phyloP scores from a whole-genome alignment of 2,797 vertebrate genomes.

The Sebastes ruberrimus region DNA sequence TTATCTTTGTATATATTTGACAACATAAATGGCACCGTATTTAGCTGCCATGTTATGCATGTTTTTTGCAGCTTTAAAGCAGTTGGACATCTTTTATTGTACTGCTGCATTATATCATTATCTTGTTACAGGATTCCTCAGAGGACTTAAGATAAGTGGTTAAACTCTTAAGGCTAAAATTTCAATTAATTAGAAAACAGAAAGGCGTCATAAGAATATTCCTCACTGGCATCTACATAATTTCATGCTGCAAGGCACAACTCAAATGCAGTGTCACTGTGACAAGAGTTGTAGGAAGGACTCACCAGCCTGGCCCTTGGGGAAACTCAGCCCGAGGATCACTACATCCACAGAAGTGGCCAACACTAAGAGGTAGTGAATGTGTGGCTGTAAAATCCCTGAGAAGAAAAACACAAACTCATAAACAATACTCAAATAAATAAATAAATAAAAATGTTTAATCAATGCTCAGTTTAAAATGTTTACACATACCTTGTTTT shows the following conservation, averaged over 20 bases:
- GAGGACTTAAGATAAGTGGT: background rate
- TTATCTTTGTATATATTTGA: background rate
- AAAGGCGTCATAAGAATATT: background rate
- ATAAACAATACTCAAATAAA: background rate
- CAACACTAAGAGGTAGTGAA: slow-evolving; percentile 92
- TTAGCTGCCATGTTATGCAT: background rate
- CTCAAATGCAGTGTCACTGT: background rate
- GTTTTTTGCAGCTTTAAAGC: background rate
- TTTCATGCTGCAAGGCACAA: background rate
- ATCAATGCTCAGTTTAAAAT: background rate
- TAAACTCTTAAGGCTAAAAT: background rate
- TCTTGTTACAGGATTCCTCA: background rate
- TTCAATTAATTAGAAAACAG: background rate
- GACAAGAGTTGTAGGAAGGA: background rate
- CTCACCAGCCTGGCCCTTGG: slow-evolving; percentile 90
- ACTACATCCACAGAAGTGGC: slow-evolving; percentile 97
- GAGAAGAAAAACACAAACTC: slow-evolving; percentile 7
- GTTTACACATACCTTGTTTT: slow-evolving; percentile 85
- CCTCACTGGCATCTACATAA: background rate
- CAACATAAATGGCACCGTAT: background rate
- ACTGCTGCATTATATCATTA: background rate
- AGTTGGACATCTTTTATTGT: background rate
- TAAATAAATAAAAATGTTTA: background rate
- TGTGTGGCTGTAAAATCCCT: slow-evolving; percentile 98
- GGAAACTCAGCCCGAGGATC: slow-evolving; percentile 94